Evolutionary conservation across 1,140 invertebrate genomes (phyloP).

Genomic region (Yoshiicerus persimilis): DNA sequence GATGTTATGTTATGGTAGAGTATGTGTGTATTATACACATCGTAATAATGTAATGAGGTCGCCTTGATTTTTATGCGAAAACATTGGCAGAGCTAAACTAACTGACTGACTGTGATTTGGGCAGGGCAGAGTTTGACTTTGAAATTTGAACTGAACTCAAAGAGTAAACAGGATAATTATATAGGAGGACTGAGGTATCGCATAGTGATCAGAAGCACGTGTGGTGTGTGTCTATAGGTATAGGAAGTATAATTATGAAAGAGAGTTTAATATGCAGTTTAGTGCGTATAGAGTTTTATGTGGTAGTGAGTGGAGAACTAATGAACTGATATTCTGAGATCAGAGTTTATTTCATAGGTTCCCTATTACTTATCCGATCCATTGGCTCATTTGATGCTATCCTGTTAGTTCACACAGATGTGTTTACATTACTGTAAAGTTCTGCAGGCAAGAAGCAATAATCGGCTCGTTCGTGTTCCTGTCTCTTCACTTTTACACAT

Average conservation of each 20-base stretch:
- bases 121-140: neutral
- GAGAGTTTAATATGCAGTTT: neutral
- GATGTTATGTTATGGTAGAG: neutral
- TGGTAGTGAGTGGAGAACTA: neutral
- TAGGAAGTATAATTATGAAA: neutral
- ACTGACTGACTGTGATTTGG: neutral
- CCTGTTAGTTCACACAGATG: neutral
- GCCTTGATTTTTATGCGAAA: neutral
- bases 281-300: too few species aligned
- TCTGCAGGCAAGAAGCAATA: neutral
- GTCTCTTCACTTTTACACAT: neutral
- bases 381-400: neutral
- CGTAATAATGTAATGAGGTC: neutral
- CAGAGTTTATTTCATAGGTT: neutral
- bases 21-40: neutral
- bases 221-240: neutral
- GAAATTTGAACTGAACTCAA: neutral
- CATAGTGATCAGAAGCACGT: neutral
- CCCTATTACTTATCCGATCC: neutral
- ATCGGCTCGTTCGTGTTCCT: neutral
- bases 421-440: neutral
- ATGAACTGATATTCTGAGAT: neutral
- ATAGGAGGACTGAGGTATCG: neutral
- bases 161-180: constrained; percentile 11
- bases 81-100: neutral